Percentiles rank a stretch among this genome's conserved stretches.
These are phyloP conservation scores for Sylvicola cinctus DNA, from an alignment of 2,888 invertebrate genomes.

Conservation along the genomic window DNA sequence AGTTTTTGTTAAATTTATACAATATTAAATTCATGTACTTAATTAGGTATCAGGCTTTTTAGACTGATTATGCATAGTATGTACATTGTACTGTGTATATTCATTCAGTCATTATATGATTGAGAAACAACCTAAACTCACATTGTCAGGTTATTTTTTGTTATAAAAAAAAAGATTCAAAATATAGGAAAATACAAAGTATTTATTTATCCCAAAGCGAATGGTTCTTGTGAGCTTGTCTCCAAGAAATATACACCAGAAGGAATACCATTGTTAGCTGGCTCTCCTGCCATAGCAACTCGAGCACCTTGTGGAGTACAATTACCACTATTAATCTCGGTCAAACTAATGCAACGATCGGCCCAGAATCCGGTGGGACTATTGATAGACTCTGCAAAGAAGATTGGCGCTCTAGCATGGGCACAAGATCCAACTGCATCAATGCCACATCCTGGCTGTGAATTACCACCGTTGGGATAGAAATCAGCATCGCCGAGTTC, in stretches of 20 bases:
- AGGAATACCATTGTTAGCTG: slow-evolving; percentile 10
- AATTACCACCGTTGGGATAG: slow-evolving; percentile 21
- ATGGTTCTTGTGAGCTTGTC: slow-evolving; percentile 16
- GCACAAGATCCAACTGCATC: slow-evolving; percentile 13
- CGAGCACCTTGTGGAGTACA: slow-evolving; percentile 15
- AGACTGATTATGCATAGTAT: no score
- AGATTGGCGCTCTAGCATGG: slow-evolving; percentile 17
- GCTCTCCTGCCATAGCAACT: slow-evolving; percentile 21
- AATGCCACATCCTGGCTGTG: slow-evolving; percentile 20
- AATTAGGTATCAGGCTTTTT: no score
- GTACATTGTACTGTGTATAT: no score
- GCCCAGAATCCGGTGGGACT: slow-evolving; percentile 6
- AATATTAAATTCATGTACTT: no score
- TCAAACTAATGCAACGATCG: slow-evolving; percentile 7
- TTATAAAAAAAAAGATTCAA: no score
- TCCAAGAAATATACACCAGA: slow-evolving; percentile 19
- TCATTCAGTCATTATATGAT: no score
- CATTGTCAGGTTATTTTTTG: no score
- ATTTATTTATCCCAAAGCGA: slow-evolving; percentile 7
- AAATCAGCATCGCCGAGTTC: slow-evolving; percentile 23
- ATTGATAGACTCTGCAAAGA: slow-evolving; percentile 19
- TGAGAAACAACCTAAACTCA: no score
- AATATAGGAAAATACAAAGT: no score
- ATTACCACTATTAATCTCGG: slow-evolving; percentile 10
- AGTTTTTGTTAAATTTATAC: no score